A percentile compares a stretch with the other conserved stretches of the same genome.
Conservation (phyloP, 1,140 invertebrate species). For the Riptortus pedestris region DNA sequence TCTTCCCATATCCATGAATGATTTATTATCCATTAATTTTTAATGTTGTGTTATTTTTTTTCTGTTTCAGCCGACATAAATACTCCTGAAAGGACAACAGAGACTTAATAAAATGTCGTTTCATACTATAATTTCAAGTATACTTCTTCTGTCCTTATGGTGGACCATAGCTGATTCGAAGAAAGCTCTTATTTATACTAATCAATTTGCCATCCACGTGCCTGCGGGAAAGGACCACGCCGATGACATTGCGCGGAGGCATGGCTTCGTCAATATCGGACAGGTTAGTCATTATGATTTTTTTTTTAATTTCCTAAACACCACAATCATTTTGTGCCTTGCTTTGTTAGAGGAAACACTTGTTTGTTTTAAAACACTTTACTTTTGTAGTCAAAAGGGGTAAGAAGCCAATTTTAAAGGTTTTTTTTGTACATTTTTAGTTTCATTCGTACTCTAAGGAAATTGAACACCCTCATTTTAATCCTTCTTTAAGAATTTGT, state of each 20-base stretch:
- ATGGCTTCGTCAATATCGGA: constrained; percentile 35
- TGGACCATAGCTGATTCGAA: background rate
- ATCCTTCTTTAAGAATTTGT: too few species aligned
- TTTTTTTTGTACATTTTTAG: too few species aligned
- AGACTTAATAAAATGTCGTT: constrained; percentile 2
- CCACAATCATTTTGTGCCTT: background rate
- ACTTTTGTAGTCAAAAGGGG: too few species aligned
- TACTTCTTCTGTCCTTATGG: background rate
- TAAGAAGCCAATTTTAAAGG: too few species aligned
- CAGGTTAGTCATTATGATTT: constrained; percentile 34
- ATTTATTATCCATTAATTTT: too few species aligned
- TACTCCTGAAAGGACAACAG: background rate
- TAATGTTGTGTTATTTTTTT: background rate
- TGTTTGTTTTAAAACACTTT: background rate
- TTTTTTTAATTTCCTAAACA: too few species aligned
- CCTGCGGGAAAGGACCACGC: constrained; percentile 20
- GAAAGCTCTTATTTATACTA: constrained; percentile 48
- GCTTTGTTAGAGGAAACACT: background rate
- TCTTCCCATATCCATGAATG: too few species aligned
- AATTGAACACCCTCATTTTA: too few species aligned
- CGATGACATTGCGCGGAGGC: constrained; percentile 22
- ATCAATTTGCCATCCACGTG: constrained; percentile 64
- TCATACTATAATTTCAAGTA: background rate
- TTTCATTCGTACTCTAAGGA: too few species aligned
- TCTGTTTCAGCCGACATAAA: background rate